phyloP scores from a whole-genome alignment of 2,888 invertebrate species.

The Anoplius nigerrimus region DNA sequence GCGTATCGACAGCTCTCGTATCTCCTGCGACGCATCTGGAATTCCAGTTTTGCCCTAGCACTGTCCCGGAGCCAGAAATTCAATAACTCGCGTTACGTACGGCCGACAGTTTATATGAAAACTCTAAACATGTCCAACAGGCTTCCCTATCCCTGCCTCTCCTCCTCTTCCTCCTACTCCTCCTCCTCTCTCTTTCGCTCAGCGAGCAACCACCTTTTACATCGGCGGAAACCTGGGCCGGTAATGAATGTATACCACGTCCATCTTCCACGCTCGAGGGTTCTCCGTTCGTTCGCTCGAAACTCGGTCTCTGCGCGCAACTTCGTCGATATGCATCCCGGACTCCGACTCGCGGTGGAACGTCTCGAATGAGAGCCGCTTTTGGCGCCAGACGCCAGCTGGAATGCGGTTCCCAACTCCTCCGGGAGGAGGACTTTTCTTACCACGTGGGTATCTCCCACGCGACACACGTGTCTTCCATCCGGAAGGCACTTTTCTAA shows the following conservation, averaged over 20 bases:
- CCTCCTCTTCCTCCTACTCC: background rate
- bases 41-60: constrained; percentile 2
- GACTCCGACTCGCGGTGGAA: background rate
- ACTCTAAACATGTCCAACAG: constrained; percentile 2
- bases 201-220: constrained; percentile 9
- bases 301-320: background rate
- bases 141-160: background rate
- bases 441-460: constrained; percentile 61
- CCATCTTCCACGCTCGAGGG: constrained; percentile 21
- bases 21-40: background rate
- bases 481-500: constrained; percentile 35
- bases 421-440: constrained; percentile 48
- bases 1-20: too few relatives aligned
- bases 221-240: constrained; percentile 19
- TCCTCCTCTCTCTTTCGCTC: background rate
- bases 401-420: constrained; percentile 67
- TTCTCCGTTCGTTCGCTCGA: constrained; percentile 16
- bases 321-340: constrained; percentile 1
- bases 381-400: constrained; percentile 69
- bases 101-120: constrained; percentile 9
- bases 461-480: constrained; percentile 53
- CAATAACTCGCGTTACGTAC: constrained; percentile 13
- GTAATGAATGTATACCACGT: constrained; percentile 23
- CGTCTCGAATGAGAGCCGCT: constrained; percentile 61
- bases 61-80: background rate